A percentile compares a stretch with the other conserved stretches of the same genome.
Evolutionary conservation across 2,113 vertebrate genomes (phyloP).

Genomic region (Sphyrna mokarran): DNA sequence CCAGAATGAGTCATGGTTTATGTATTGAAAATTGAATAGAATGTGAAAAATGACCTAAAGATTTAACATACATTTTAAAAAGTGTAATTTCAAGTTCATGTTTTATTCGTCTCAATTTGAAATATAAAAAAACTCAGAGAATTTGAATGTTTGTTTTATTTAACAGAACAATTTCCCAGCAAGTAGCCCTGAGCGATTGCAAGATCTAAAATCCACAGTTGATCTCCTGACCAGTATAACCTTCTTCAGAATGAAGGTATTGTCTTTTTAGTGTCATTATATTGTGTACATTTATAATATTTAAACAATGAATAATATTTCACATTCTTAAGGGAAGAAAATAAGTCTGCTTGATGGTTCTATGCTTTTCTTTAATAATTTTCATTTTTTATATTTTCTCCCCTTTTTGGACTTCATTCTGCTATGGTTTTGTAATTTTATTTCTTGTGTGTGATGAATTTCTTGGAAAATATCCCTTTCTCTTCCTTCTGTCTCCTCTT

Average conservation of each 20-base stretch:
- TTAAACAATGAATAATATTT: background rate
- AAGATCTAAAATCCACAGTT: constrained; percentile 93
- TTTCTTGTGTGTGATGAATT: background rate
- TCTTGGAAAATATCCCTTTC: no score
- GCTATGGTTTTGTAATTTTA: background rate
- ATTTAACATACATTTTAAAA: background rate
- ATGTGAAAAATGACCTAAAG: background rate
- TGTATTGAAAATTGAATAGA: background rate
- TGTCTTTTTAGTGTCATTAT: background rate
- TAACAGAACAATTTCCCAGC: constrained; percentile 92
- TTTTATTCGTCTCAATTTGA: background rate
- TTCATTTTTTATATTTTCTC: background rate
- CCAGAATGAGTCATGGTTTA: background rate
- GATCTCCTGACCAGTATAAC: constrained; percentile 97
- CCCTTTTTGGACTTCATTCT: background rate
- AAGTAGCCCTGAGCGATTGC: constrained; percentile 83
- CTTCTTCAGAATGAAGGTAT: constrained; percentile 98
- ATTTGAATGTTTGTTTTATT: constrained; percentile 43
- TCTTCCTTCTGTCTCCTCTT: no score
- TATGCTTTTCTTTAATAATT: background rate
- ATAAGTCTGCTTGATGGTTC: background rate
- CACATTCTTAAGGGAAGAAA: background rate
- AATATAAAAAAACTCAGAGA: background rate
- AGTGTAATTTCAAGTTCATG: background rate
- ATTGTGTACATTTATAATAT: background rate